These are phyloP conservation scores for Eremobia ochroleuca DNA, from an alignment of 2,888 invertebrate genomes.

Conservation along the genomic window DNA sequence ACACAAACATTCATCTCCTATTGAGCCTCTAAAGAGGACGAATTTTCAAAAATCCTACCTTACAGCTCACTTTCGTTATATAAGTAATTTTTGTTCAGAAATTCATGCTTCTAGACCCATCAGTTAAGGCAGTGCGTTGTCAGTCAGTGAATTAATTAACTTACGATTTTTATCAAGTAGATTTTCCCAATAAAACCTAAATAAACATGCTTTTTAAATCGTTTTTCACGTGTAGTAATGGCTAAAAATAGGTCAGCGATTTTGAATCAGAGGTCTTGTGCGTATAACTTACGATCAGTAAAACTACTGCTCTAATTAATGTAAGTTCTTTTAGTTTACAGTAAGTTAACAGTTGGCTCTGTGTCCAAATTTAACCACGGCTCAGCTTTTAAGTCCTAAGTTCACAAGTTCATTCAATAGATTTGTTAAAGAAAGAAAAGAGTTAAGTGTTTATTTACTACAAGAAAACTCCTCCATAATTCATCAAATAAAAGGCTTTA, in stretches of 20 bases:
- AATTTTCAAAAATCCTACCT: neutral
- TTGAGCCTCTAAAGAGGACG: neutral
- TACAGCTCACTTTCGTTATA: too few relatives aligned
- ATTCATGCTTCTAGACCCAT: neutral
- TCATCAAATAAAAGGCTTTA: neutral
- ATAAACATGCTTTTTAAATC: neutral
- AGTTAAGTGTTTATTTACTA: neutral
- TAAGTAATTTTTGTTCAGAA: neutral
- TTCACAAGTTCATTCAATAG: neutral
- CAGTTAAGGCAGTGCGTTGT: too few relatives aligned
- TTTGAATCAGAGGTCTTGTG: neutral
- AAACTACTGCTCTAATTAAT: neutral
- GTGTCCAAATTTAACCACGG: neutral
- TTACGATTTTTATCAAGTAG: neutral
- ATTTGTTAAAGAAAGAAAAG: neutral
- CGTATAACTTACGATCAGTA: neutral
- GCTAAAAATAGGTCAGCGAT: neutral
- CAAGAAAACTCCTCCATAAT: neutral
- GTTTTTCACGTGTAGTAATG: neutral
- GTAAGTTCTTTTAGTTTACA: neutral
- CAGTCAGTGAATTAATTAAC: neutral
- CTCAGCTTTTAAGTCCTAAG: neutral
- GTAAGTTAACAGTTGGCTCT: neutral
- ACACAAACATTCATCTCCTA: neutral
- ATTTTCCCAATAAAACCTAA: too few relatives aligned